A percentile compares a stretch with the other conserved stretches of the same genome.
phyloP scores from a whole-genome alignment of 2,888 invertebrate species.

The Drosophila niveifrons region DNA sequence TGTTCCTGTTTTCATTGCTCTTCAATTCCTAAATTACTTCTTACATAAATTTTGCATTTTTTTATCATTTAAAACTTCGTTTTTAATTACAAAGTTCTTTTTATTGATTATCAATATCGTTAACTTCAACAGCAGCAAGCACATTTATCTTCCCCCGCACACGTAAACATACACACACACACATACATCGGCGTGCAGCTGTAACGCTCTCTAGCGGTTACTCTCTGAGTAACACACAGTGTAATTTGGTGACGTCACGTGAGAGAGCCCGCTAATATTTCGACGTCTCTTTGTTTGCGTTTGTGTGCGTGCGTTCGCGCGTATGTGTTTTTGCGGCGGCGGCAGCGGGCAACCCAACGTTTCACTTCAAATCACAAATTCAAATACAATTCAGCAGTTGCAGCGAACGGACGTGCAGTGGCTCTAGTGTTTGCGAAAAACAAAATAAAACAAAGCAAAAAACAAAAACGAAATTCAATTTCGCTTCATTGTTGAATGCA shows the following conservation, averaged over 20 bases:
- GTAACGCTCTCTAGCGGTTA: conserved; percentile 6
- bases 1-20: too few species aligned
- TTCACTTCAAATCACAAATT: conserved; percentile 37
- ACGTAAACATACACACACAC: neutral
- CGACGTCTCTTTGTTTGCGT: conserved; percentile 17
- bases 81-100: conserved; percentile 1
- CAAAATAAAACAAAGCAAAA: conserved; percentile 15
- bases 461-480: neutral
- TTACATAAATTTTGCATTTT: neutral
- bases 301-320: too few species aligned
- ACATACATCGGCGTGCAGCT: neutral
- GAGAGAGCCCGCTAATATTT: neutral
- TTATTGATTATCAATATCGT: conserved; percentile 47
- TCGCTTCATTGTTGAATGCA: conserved; percentile 27
- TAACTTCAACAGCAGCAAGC: conserved; percentile 4
- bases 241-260: conserved; percentile 26
- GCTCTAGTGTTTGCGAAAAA: conserved; percentile 11
- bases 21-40: too few species aligned
- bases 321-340: conserved; percentile 19
- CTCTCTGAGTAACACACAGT: conserved; percentile 12
- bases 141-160: conserved; percentile 7
- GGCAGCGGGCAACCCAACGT: conserved; percentile 28
- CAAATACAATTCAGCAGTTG: conserved; percentile 51
- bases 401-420: conserved; percentile 42
- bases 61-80: neutral